phyloP scores from a whole-genome alignment of 2,113 vertebrate species.

The Pygoscelis adeliae region DNA sequence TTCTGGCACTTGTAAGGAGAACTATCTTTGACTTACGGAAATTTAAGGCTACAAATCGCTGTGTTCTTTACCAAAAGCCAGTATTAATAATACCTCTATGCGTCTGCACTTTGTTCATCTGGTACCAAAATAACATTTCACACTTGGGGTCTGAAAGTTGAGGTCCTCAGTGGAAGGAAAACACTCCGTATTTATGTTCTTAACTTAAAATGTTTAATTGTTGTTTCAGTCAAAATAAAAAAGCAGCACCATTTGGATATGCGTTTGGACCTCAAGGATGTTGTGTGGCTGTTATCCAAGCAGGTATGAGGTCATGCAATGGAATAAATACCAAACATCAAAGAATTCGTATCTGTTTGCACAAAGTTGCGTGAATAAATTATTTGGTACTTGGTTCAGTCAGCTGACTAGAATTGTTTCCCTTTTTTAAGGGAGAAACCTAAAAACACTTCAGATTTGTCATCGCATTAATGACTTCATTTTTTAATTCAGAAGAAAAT shows the following conservation, averaged over 20 bases:
- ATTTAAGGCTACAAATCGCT: neutral
- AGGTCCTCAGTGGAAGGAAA: slow-evolving; percentile 3
- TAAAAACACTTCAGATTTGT: neutral
- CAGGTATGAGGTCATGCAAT: neutral
- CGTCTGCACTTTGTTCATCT: slow-evolving; percentile 47
- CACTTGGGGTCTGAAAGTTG: neutral
- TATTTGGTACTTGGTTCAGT: neutral
- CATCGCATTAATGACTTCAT: fast-evolving
- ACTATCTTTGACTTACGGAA: neutral
- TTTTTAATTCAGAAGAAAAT: neutral
- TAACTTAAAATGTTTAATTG: neutral
- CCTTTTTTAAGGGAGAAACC: neutral
- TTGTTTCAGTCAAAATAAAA: neutral
- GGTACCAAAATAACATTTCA: neutral
- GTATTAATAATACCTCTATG: slow-evolving; percentile 67
- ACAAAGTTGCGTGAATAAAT: neutral
- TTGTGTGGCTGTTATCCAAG: neutral
- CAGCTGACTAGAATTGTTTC: neutral
- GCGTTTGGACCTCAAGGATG: neutral
- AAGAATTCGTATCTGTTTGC: neutral
- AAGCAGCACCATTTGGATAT: neutral
- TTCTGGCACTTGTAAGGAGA: neutral
- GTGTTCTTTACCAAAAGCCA: slow-evolving; percentile 49
- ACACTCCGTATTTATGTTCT: neutral
- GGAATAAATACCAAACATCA: neutral